phyloP scores from a whole-genome alignment of 2,797 vertebrate genomes.

The Artibeus lituratus region DNA sequence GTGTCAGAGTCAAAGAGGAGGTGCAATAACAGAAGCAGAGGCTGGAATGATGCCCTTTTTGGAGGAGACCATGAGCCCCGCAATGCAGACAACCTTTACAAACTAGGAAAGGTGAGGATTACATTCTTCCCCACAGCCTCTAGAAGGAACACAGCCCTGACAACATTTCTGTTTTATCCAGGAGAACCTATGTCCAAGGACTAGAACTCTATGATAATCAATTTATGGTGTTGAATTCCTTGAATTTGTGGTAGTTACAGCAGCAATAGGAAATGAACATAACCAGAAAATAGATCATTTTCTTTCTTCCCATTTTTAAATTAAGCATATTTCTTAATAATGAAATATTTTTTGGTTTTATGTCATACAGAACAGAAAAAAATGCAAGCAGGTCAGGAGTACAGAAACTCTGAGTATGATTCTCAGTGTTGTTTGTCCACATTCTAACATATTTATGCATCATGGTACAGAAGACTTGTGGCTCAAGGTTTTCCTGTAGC shows the following conservation, averaged over 20 bases:
- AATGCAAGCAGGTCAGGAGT: not conserved
- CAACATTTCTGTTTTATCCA: not conserved
- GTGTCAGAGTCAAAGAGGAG: not conserved
- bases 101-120: not conserved
- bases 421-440: not conserved
- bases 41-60: no score
- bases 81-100: not conserved
- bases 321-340: not conserved
- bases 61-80: not conserved
- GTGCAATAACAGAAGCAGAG: not conserved
- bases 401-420: not conserved
- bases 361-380: not conserved
- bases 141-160: not conserved
- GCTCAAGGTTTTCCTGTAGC: not conserved
- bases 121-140: not conserved
- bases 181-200: not conserved
- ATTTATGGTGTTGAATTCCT: not conserved
- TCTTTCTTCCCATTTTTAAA: not conserved
- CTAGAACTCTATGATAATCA: not conserved
- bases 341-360: not conserved
- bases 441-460: not conserved
- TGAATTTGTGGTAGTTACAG: not conserved
- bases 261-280: not conserved
- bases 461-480: not conserved
- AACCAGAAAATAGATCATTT: not conserved